Conservation (phyloP, 2,888 invertebrate species). For the Strigamia transsilvanica region DNA sequence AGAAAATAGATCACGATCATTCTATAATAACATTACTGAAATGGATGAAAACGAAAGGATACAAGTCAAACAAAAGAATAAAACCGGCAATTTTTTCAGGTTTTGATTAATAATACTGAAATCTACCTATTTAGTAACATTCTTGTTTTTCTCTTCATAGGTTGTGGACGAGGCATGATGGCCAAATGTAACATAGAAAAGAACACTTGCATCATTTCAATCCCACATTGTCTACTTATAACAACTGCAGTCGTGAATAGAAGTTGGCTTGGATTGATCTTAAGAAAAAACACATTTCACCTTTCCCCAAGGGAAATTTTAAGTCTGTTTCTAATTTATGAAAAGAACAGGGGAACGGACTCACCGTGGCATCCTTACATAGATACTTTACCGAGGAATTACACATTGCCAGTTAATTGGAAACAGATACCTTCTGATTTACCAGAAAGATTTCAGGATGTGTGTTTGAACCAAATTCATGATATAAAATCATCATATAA, state of each 20-base stretch:
- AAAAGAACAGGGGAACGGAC: neutral
- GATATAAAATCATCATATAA: neutral
- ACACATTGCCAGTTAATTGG: slow-evolving; percentile 21
- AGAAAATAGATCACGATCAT: neutral
- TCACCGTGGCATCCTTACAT: slow-evolving; percentile 32
- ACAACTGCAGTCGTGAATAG: neutral
- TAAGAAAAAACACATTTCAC: neutral
- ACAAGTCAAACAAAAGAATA: neutral
- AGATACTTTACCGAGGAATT: slow-evolving; percentile 11
- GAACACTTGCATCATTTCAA: neutral
- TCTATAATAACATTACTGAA: slow-evolving; percentile 7
- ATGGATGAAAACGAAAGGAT: slow-evolving; percentile 45
- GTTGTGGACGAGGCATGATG: slow-evolving; percentile 3
- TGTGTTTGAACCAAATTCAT: neutral
- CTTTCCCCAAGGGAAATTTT: slow-evolving; percentile 7
- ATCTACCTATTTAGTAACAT: neutral
- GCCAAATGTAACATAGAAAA: neutral
- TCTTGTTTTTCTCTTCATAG: neutral
- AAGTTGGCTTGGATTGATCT: neutral
- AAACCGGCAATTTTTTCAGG: slow-evolving; percentile 1
- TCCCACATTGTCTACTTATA: neutral
- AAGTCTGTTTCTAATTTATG: slow-evolving; percentile 8
- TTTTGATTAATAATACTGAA: neutral
- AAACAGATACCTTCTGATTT: neutral
- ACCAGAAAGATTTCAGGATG: neutral